These are phyloP conservation scores for Pseudochromis fuscus DNA, from an alignment of 2,797 vertebrate species.

Conservation along the genomic window DNA sequence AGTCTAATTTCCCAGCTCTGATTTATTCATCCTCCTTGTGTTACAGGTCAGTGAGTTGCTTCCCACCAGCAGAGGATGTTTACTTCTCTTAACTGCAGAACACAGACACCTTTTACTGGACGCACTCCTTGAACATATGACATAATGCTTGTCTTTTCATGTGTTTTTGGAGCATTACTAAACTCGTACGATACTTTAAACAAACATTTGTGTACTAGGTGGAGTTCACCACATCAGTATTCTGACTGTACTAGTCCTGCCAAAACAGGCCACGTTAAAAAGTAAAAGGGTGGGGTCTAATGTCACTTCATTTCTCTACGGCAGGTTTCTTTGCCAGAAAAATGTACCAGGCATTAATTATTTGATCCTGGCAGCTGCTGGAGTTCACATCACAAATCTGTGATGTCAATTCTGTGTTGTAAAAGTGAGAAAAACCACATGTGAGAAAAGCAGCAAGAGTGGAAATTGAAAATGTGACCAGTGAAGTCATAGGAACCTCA, in stretches of 20 bases:
- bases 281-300: slow-evolving; percentile 38
- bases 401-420: slow-evolving; percentile 14
- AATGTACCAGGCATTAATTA: slow-evolving; percentile 17
- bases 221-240: slow-evolving; percentile 33
- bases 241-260: slow-evolving; percentile 30
- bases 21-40: slow-evolving; percentile 9
- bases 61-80: slow-evolving; percentile 46
- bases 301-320: slow-evolving; percentile 50
- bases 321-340: slow-evolving; percentile 50
- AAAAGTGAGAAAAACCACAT: slow-evolving; percentile 30
- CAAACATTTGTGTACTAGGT: slow-evolving; percentile 32
- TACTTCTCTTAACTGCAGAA: slow-evolving; percentile 58
- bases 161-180: slow-evolving; percentile 39
- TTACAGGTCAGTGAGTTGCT: slow-evolving; percentile 27
- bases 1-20: slow-evolving; percentile 7
- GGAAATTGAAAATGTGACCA: slow-evolving; percentile 33
- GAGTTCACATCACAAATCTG: slow-evolving; percentile 10
- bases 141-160: slow-evolving; percentile 47
- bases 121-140: slow-evolving; percentile 38
- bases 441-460: slow-evolving; percentile 13
- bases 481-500: slow-evolving; percentile 55
- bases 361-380: slow-evolving; percentile 40
- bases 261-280: slow-evolving; percentile 39
- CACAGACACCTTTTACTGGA: slow-evolving; percentile 75
- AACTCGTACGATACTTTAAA: slow-evolving; percentile 28